Percentiles rank a stretch among this genome's conserved stretches.
Evolutionary conservation across 2,888 invertebrate genomes (phyloP).

Genomic region (Thereva unica): DNA sequence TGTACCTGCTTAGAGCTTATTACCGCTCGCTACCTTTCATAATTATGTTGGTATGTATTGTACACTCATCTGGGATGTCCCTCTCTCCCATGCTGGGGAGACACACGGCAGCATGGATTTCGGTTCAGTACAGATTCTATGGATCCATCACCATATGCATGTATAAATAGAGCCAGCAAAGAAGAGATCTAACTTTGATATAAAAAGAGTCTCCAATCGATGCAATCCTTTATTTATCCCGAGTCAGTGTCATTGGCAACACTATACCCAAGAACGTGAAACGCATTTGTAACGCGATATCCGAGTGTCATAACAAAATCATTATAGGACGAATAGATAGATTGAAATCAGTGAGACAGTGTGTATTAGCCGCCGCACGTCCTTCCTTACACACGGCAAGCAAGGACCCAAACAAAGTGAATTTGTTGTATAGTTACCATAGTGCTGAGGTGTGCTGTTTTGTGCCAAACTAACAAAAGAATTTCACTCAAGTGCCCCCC

Average conservation of each 20-base stretch:
- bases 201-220: conserved; percentile 20
- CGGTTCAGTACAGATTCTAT: conserved; percentile 8
- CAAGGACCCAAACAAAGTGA: background rate
- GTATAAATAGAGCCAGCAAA: conserved; percentile 35
- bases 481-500: conserved; percentile 12
- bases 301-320: background rate
- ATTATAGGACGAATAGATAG: no score
- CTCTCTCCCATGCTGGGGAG: conserved; percentile 24
- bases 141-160: conserved; percentile 18
- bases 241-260: background rate
- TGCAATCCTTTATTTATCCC: conserved; percentile 23
- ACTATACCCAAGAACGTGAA: background rate
- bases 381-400: no score
- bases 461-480: conserved; percentile 17
- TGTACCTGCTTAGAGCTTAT: conserved; percentile 26
- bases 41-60: conserved; percentile 29
- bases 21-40: conserved; percentile 23
- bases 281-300: background rate
- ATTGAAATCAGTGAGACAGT: no score
- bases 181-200: conserved; percentile 22
- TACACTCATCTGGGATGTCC: conserved; percentile 30
- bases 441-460: conserved; percentile 17
- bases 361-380: no score
- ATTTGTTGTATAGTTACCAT: conserved; percentile 6
- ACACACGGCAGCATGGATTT: background rate